phyloP scores from a whole-genome alignment of 2,113 vertebrate species.

The Malurus elegans region DNA sequence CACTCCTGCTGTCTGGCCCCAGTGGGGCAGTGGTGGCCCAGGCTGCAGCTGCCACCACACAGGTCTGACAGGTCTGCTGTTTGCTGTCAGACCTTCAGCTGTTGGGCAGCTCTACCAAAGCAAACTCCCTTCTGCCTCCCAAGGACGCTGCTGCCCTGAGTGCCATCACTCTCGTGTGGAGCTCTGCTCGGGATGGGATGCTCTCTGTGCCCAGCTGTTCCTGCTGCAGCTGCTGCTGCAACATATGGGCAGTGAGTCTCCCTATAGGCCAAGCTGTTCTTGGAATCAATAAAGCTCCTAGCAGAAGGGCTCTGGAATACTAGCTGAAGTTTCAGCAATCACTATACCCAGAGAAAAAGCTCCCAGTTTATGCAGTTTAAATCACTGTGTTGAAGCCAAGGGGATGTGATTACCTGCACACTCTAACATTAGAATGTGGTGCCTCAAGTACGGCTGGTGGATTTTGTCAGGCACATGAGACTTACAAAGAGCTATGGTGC shows the following conservation, averaged over 20 bases:
- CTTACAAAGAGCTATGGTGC: not conserved
- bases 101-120: not conserved
- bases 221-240: not conserved
- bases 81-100: not conserved
- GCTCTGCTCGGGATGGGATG: not conserved
- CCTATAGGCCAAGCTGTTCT: not conserved
- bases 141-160: accelerated
- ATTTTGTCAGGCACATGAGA: not conserved
- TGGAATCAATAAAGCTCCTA: not conserved
- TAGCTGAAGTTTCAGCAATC: not conserved
- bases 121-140: not conserved
- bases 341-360: not conserved
- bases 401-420: not conserved
- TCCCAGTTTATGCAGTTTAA: not conserved
- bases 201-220: not conserved
- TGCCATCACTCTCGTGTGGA: accelerated
- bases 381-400: not conserved
- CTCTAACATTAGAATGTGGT: not conserved
- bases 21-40: accelerated
- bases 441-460: not conserved
- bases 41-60: not conserved
- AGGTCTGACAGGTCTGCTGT: not conserved
- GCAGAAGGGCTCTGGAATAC: not conserved
- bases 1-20: not conserved
- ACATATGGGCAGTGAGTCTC: accelerated